Base-by-base conservation (phyloP, 2,113 vertebrate genomes). In the Sphaerodactylus townsendi region DNA sequence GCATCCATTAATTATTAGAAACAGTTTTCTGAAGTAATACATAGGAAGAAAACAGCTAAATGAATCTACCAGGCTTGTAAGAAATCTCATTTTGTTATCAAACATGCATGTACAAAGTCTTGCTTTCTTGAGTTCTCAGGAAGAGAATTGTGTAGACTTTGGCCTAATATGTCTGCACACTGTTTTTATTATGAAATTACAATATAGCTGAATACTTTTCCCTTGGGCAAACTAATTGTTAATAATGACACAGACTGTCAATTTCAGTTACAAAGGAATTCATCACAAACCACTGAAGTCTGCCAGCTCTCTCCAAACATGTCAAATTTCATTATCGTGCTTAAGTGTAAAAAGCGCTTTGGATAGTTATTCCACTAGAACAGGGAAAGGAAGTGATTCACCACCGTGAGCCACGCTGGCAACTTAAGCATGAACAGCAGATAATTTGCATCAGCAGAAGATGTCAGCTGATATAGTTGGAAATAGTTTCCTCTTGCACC, bases 161-260 rank as follows among this genome's bases (percentile, higher is more conserved):
- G 33, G 65, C 48, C 33, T 72, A 35, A 53, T 88, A 88, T 81
- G 56, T 46, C 10, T 86, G 35, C 33, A 41, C 10, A 44, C 28
- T 80, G 64, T 82, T 30, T 9, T 85, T 86, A 17, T 85, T 2
- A 0, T 1, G 81, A 77, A 90, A 71, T 85, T 78, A 30, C 69
- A 35, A 87, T 70, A 73, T 79, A 77, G 50, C 3, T 10, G 28
- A 81, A 83, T 72, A 37, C 10, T 91, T 87, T 76, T 79, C 17
- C 53, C 80, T 21, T 56, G 28, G 19, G 41, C 76, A 62, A 86
- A 77, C 86, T 59, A 83, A 85, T 73, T 87, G 79, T 53, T 91
- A 77, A 78, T 87, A 88, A 89, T 53, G 41, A 70, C 90, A 80
- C 69, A 91, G 59, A 23, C 81, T 91, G 90, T 74, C 92, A 90